Percentiles rank a stretch among this genome's conserved stretches.
phyloP scores from a whole-genome alignment of 2,797 vertebrate genomes.

The Paguma larvata region DNA sequence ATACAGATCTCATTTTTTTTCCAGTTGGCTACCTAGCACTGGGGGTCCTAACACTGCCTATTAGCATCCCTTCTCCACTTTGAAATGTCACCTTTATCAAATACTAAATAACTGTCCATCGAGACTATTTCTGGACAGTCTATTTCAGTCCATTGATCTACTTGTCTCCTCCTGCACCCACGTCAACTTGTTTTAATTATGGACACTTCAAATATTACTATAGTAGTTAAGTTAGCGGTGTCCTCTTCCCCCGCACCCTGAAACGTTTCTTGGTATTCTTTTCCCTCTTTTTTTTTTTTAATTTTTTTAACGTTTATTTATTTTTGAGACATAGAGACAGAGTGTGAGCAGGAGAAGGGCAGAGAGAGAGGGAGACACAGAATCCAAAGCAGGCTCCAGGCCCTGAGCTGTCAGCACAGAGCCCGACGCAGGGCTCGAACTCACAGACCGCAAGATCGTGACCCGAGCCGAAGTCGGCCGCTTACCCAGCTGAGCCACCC shows the following conservation, averaged over 20 bases:
- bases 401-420: too few species aligned
- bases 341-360: too few species aligned
- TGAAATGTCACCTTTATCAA: slow-evolving; percentile 12
- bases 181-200: slow-evolving; percentile 6
- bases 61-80: background rate
- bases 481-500: too few species aligned
- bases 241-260: background rate
- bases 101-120: background rate
- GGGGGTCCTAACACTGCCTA: background rate
- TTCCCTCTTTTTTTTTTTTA: background rate
- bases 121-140: slow-evolving; percentile 50
- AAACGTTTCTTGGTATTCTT: background rate
- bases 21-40: background rate
- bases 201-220: background rate
- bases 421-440: too few species aligned
- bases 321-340: too few species aligned
- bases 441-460: too few species aligned
- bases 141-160: background rate
- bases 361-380: too few species aligned
- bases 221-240: background rate
- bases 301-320: too few species aligned
- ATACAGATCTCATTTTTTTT: background rate
- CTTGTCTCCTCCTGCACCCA: slow-evolving; percentile 35
- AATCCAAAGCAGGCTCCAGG: too few species aligned
- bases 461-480: too few species aligned